Percentiles rank a stretch among this genome's conserved stretches.
Evolutionary conservation across 2,113 vertebrate genomes (phyloP).

Genomic region (Ceyx margarethae): DNA sequence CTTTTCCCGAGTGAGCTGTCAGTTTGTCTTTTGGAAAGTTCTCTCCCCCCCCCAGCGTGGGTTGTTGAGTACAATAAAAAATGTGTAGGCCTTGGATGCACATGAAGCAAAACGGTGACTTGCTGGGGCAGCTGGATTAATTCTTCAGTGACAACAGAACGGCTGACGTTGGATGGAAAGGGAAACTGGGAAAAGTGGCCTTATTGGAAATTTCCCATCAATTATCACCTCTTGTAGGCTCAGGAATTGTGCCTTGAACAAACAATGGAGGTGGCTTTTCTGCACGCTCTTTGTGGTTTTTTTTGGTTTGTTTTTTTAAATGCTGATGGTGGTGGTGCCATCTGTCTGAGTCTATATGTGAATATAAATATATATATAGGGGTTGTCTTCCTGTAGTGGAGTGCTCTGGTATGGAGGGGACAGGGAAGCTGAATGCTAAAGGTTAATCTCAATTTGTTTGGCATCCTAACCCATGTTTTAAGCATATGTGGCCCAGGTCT

Average conservation of each 20-base stretch:
- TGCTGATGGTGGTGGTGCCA: background rate
- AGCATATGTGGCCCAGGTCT: accelerated
- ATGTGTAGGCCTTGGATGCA: constrained; percentile 12
- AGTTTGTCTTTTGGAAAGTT: constrained; percentile 36
- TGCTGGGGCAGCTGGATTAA: background rate
- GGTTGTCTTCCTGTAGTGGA: background rate
- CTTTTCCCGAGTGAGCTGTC: constrained; percentile 29
- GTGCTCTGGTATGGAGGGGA: background rate
- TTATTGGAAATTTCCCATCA: constrained; percentile 34
- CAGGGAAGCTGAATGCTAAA: background rate
- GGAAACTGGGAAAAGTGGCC: background rate
- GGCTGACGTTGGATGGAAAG: background rate
- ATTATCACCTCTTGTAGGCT: constrained; percentile 5
- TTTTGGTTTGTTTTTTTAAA: background rate
- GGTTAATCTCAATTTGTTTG: background rate
- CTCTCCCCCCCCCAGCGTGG: background rate
- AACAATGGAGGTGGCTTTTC: background rate
- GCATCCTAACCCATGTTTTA: background rate
- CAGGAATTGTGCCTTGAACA: constrained; percentile 27
- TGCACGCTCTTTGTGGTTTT: background rate
- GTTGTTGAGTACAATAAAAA: background rate
- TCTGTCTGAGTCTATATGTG: background rate
- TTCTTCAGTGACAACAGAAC: constrained; percentile 43
- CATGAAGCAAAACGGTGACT: background rate
- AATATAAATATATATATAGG: background rate